Conservation (phyloP, 2,888 invertebrate genomes). For the Chymomyza amoena region DNA sequence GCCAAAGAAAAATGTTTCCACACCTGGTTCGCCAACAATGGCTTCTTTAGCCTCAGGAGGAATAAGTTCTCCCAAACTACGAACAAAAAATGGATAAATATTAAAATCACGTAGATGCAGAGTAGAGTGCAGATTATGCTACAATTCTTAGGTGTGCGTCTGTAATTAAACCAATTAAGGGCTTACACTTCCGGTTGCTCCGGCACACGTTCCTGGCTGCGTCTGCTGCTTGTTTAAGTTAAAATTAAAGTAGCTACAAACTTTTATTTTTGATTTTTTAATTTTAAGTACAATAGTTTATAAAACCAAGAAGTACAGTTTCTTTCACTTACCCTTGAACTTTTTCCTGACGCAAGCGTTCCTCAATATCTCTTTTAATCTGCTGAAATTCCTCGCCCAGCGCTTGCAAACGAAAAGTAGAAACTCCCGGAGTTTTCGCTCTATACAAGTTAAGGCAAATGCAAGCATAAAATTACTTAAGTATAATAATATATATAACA, state of each 20-base stretch:
- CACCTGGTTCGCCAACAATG: slow-evolving; percentile 52
- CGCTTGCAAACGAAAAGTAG: slow-evolving; percentile 82
- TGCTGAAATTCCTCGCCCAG: slow-evolving; percentile 81
- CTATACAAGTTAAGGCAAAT: slow-evolving; percentile 26
- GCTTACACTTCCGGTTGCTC: slow-evolving; percentile 64
- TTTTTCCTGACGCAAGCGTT: slow-evolving; percentile 81
- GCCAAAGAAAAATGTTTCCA: slow-evolving; percentile 72
- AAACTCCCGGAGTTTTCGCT: slow-evolving; percentile 78
- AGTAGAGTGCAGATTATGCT: not conserved
- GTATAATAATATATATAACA: too few species aligned
- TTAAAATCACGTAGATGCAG: not conserved
- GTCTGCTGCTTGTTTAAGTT: slow-evolving; percentile 42
- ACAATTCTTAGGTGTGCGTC: not conserved
- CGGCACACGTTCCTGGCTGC: slow-evolving; percentile 37
- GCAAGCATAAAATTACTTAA: not conserved
- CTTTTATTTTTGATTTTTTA: not conserved
- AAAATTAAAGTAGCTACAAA: not conserved
- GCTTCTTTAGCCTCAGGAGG: slow-evolving; percentile 59
- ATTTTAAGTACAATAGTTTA: not conserved
- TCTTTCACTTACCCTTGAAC: slow-evolving; percentile 66
- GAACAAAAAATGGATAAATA: not conserved
- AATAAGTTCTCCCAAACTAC: slow-evolving; percentile 53
- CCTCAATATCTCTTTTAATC: slow-evolving; percentile 81
- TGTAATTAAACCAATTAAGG: not conserved
- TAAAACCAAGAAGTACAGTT: not conserved